These are phyloP conservation scores for Drymonia ruficornis DNA, from an alignment of 2,888 invertebrate genomes.

Conservation along the genomic window DNA sequence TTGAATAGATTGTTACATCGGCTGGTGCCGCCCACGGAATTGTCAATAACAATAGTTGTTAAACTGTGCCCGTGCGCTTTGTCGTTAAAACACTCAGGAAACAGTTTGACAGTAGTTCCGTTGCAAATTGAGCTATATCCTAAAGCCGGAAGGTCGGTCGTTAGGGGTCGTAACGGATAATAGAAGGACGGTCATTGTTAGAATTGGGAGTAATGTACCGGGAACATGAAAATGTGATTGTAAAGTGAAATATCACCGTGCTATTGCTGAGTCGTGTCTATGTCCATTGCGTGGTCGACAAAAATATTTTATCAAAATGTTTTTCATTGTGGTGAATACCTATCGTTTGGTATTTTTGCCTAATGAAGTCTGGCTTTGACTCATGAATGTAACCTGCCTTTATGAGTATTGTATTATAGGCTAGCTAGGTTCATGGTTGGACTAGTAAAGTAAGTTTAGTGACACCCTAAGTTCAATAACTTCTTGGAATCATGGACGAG, in stretches of 20 bases:
- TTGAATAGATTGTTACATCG: conserved; percentile 35
- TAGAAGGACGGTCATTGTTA: background rate
- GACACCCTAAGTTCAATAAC: no score
- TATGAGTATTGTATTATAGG: no score
- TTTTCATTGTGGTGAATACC: background rate
- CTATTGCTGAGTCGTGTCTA: background rate
- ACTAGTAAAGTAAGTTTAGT: no score
- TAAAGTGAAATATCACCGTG: background rate
- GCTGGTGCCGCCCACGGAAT: conserved; percentile 15
- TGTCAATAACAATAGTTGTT: conserved; percentile 35
- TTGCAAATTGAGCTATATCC: conserved; percentile 29
- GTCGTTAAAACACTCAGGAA: conserved; percentile 35
- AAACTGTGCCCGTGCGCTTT: conserved; percentile 33
- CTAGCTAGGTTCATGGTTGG: no score
- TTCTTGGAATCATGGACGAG: background rate
- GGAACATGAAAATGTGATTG: background rate
- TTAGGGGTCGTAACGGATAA: background rate
- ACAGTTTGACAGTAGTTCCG: conserved; percentile 28
- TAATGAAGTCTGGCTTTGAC: background rate
- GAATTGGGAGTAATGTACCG: background rate
- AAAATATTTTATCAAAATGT: background rate
- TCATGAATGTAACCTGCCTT: no score
- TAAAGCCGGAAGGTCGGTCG: conserved; percentile 16
- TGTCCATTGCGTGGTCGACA: background rate
- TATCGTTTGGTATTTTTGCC: background rate